Evolutionary conservation across 2,113 vertebrate species (phyloP).

Genomic region (Neodontobutis hainanensis): DNA sequence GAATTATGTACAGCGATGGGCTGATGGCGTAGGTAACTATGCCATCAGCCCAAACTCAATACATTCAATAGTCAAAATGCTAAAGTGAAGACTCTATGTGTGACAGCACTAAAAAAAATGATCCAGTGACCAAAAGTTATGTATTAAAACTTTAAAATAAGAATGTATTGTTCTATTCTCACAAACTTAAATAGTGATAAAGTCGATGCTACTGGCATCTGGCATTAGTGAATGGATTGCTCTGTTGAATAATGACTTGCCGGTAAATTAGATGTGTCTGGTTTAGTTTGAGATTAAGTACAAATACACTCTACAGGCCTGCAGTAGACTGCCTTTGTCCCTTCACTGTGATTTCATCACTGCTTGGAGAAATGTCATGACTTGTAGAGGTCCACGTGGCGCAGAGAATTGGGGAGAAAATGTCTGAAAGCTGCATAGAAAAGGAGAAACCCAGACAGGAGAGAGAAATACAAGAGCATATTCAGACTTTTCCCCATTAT

Average conservation of each 20-base stretch:
- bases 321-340: slow-evolving; percentile 53
- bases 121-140: too few species aligned
- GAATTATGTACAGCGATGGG: too few species aligned
- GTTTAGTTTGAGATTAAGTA: slow-evolving; percentile 55
- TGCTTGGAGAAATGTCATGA: slow-evolving; percentile 78
- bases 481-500: slow-evolving; percentile 67
- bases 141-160: not conserved
- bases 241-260: slow-evolving; percentile 61
- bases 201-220: slow-evolving; percentile 22
- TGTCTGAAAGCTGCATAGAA: slow-evolving; percentile 46
- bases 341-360: slow-evolving; percentile 65
- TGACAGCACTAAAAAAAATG: too few species aligned
- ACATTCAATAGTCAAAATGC: too few species aligned
- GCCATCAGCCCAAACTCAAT: too few species aligned
- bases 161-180: not conserved
- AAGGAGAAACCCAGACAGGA: slow-evolving; percentile 16
- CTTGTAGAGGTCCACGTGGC: slow-evolving; percentile 78
- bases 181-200: not conserved
- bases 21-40: too few species aligned
- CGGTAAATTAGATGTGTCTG: slow-evolving; percentile 66
- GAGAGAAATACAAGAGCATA: slow-evolving; percentile 53
- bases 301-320: slow-evolving; percentile 62
- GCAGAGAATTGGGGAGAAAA: slow-evolving; percentile 45
- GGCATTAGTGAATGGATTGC: slow-evolving; percentile 39
- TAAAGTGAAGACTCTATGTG: too few species aligned